Percentiles rank a stretch among this genome's conserved stretches.
These are phyloP conservation scores for Gymnogyps californianus DNA, from an alignment of 2,113 vertebrate genomes.

Conservation along the genomic window DNA sequence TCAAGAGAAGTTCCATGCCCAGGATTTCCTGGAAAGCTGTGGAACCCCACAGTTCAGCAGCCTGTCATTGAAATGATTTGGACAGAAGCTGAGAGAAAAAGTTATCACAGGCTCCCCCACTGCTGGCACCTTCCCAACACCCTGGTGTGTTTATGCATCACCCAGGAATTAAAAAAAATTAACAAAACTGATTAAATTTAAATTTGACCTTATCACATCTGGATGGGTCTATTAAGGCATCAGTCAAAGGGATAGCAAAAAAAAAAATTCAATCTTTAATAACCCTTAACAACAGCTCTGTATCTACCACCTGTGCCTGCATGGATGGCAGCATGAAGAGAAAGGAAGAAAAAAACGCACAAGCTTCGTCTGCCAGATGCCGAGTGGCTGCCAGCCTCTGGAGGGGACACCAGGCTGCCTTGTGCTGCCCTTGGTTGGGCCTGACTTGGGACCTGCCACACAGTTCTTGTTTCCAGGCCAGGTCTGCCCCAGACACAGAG, in stretches of 20 bases:
- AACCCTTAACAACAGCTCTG: background rate
- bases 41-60: conserved; percentile 13
- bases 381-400: fast-evolving
- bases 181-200: conserved; percentile 53
- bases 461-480: background rate
- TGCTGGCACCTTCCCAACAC: background rate
- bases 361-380: background rate
- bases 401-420: fast-evolving
- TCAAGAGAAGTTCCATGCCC: background rate
- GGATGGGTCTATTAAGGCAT: background rate
- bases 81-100: background rate
- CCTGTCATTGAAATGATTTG: background rate
- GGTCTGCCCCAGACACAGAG: background rate
- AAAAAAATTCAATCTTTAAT: background rate
- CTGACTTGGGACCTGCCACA: background rate
- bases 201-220: conserved; percentile 51
- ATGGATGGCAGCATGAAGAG: background rate
- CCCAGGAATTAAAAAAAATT: background rate
- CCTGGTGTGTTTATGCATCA: conserved; percentile 20
- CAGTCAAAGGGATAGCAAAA: conserved; percentile 35
- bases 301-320: background rate
- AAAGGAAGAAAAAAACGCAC: background rate
- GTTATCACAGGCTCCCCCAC: background rate
- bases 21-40: background rate
- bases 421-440: fast-evolving